Percentiles rank a stretch among this genome's conserved stretches.
phyloP scores from a whole-genome alignment of 2,888 invertebrate species.

The Diarsia brunnea region DNA sequence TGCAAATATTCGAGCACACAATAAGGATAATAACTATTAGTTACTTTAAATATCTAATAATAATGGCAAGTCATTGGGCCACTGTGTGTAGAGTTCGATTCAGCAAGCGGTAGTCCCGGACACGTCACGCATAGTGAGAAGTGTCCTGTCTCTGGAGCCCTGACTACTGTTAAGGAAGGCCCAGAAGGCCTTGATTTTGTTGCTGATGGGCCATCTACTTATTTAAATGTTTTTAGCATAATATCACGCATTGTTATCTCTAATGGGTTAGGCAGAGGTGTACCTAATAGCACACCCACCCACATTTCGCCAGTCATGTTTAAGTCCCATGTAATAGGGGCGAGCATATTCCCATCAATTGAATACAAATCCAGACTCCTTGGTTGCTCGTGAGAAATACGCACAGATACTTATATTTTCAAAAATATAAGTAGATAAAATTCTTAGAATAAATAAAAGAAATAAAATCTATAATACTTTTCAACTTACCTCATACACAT shows the following conservation, averaged over 20 bases:
- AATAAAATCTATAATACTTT: not conserved
- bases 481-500: conserved; percentile 98
- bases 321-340: too few relatives aligned
- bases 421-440: not conserved
- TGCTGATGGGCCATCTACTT: not conserved
- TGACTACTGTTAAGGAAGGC: not conserved
- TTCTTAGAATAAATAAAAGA: not conserved
- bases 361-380: too few relatives aligned
- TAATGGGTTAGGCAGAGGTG: too few relatives aligned
- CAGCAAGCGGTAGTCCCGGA: not conserved
- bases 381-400: too few relatives aligned
- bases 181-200: not conserved
- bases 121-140: not conserved
- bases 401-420: not conserved
- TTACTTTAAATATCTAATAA: not conserved
- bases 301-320: too few relatives aligned
- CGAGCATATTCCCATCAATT: too few relatives aligned
- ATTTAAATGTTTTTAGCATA: too few relatives aligned
- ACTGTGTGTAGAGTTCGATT: not conserved
- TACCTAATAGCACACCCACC: too few relatives aligned
- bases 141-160: not conserved
- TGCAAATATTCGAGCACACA: conserved; percentile 4
- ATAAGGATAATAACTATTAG: conserved; percentile 25
- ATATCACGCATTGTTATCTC: too few relatives aligned
- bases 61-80: not conserved